phyloP scores from a whole-genome alignment of 2,113 vertebrate species.

The Eurystomus gularis region DNA sequence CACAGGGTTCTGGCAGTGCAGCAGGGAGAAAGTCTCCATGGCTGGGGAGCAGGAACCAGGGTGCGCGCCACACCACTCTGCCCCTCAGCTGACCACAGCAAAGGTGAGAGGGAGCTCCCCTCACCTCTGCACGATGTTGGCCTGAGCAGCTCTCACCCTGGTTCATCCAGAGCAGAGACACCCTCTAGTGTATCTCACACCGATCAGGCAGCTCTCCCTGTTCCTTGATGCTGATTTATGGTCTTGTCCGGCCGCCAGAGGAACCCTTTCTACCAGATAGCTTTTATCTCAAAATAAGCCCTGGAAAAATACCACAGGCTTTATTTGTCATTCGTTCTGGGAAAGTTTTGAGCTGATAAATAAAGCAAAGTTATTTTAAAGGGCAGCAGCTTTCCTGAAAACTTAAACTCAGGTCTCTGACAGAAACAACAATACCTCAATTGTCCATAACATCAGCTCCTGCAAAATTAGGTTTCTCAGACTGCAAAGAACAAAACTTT shows the following conservation, averaged over 20 bases:
- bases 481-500: constrained; percentile 13
- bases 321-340: constrained; percentile 68
- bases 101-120: not conserved
- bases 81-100: not conserved
- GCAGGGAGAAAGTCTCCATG: fast-evolving
- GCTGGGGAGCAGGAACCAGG: not conserved
- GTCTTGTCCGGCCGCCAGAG: constrained; percentile 21
- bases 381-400: constrained; percentile 36
- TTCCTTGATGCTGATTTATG: not conserved
- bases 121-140: fast-evolving
- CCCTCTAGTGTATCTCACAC: not conserved
- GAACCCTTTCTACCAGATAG: constrained; percentile 36
- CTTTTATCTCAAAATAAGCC: constrained; percentile 58
- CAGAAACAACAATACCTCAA: constrained; percentile 1
- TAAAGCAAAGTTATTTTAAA: constrained; percentile 65
- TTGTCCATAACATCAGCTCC: not conserved
- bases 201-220: not conserved
- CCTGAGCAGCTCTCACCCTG: not conserved
- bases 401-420: constrained; percentile 31
- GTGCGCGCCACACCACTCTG: not conserved
- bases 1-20: fast-evolving
- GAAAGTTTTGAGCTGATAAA: constrained; percentile 68
- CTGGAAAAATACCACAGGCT: constrained; percentile 42
- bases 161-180: not conserved
- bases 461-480: not conserved